Conservation (phyloP, 2,888 invertebrate genomes). For the Euphydryas editha region DNA sequence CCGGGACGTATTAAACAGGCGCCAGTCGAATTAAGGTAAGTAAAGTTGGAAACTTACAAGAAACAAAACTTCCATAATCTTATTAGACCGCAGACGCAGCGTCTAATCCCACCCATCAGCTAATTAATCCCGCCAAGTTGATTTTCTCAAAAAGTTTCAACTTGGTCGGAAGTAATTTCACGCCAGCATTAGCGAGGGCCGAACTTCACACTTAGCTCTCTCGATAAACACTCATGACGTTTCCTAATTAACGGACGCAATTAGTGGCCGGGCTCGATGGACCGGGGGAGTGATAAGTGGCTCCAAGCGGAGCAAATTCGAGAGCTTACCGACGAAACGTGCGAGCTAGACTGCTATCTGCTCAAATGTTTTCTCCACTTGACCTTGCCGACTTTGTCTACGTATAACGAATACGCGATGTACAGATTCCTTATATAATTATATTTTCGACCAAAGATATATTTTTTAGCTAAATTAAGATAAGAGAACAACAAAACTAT, state of each 20-base stretch:
- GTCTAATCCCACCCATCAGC: slow-evolving; percentile 81
- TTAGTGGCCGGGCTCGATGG: slow-evolving; percentile 79
- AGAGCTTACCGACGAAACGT: slow-evolving; percentile 50
- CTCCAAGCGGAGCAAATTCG: slow-evolving; percentile 78
- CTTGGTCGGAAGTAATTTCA: slow-evolving; percentile 79
- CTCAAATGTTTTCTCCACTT: slow-evolving; percentile 22
- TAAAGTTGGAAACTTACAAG: slow-evolving; percentile 73
- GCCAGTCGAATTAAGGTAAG: slow-evolving; percentile 78
- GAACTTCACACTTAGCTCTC: slow-evolving; percentile 83
- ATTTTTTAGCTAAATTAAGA: neutral
- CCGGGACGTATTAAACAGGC: slow-evolving; percentile 51
- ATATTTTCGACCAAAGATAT: neutral
- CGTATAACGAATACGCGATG: slow-evolving; percentile 4
- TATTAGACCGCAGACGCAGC: slow-evolving; percentile 77
- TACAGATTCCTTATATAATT: neutral
- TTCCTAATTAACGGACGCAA: slow-evolving; percentile 84
- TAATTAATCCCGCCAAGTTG: slow-evolving; percentile 81
- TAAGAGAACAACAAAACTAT: neutral
- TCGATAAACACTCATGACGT: slow-evolving; percentile 84
- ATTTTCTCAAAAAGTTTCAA: slow-evolving; percentile 81
- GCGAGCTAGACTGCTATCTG: slow-evolving; percentile 25
- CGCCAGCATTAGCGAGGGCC: slow-evolving; percentile 72
- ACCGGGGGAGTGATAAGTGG: slow-evolving; percentile 76
- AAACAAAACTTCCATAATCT: slow-evolving; percentile 81
- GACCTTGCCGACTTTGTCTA: slow-evolving; percentile 11